Base-by-base conservation (phyloP, 2,888 invertebrate genomes). In the Glomeris marginata region DNA sequence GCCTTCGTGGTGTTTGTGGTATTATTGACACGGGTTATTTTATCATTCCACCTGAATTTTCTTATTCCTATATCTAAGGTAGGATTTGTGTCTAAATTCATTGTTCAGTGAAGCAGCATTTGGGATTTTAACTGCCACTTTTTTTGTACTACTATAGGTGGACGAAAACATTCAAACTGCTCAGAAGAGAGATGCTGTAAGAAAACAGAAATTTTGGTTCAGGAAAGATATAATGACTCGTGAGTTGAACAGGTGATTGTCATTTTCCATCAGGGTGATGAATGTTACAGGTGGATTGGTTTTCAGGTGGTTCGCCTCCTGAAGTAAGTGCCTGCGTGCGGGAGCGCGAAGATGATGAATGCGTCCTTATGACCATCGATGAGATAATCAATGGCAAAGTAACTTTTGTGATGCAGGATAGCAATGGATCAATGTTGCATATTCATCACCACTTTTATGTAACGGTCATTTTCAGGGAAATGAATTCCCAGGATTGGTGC, bases 1-100 rank as follows among this genome's bases (percentile, higher is more conserved):
- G 98, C 98, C 2, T 84, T 91, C 61, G 94, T 94, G 18, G 92
- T 94, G 65, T 99, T 99, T 68, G 83, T 99, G 13, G 97, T 98
- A 16, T 73, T 99, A 44, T 75, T 99, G 54, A 98, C 98, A 0
- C 73, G 97, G 57, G 97, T 94, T 55, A 95, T 99, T 62, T 75
- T 99, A 42, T 90, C 95, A 21, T 98, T 92, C 71, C 81, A 90
- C 59, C 75, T 98, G 53, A 90, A 95, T 71, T 85, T 98, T 63
- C 77, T 98, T 47, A 88, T 97, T 69, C 98, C 98, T 13, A 94
- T 99, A 58, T 94, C 92, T 63, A 92, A 91, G 77, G 85, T 84
- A 58, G 60, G 55, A 45, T 40, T 11, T 33, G 13, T 28, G 15
- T 33, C 16, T 45, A 15, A 20, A 43, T 16, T 33, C 13, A 48